Evolutionary conservation across 1,140 invertebrate genomes (phyloP).

Genomic region (Zelostemma sp.): DNA sequence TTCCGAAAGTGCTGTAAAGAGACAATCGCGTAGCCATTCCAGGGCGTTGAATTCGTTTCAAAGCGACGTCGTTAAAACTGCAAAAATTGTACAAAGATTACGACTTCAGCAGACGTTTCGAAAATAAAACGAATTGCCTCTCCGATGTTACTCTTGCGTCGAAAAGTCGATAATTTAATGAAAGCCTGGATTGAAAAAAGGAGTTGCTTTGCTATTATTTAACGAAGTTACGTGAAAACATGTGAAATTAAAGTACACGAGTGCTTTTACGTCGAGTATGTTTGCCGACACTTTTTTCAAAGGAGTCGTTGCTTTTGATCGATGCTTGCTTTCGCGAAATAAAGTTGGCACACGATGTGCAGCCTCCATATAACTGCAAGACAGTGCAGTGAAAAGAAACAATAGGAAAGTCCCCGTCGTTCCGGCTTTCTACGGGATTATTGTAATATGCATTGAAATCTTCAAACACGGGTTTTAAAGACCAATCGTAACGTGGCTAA

Average conservation of each 20-base stretch:
- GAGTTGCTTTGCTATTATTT: not conserved
- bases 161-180: conserved; percentile 13
- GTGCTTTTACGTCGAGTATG: conserved; percentile 15
- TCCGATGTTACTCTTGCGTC: not conserved
- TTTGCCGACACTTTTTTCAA: conserved; percentile 12
- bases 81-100: no score
- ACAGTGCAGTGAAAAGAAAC: conserved; percentile 10
- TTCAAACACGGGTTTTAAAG: conserved; percentile 7
- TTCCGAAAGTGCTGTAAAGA: no score
- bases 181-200: conserved; percentile 12
- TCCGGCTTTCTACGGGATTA: conserved; percentile 18
- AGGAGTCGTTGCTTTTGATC: conserved; percentile 23
- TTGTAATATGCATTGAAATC: conserved; percentile 21
- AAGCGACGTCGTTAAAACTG: no score
- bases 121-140: no score
- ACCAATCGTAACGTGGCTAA: conserved; percentile 19
- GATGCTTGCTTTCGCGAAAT: conserved; percentile 15
- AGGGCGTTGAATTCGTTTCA: no score
- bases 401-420: not conserved
- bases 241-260: conserved; percentile 7
- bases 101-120: no score
- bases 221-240: not conserved
- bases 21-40: no score
- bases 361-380: conserved; percentile 9
- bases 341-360: conserved; percentile 28